Evolutionary conservation across 2,888 invertebrate species (phyloP).

Genomic region (Polydrusus tereticollis): DNA sequence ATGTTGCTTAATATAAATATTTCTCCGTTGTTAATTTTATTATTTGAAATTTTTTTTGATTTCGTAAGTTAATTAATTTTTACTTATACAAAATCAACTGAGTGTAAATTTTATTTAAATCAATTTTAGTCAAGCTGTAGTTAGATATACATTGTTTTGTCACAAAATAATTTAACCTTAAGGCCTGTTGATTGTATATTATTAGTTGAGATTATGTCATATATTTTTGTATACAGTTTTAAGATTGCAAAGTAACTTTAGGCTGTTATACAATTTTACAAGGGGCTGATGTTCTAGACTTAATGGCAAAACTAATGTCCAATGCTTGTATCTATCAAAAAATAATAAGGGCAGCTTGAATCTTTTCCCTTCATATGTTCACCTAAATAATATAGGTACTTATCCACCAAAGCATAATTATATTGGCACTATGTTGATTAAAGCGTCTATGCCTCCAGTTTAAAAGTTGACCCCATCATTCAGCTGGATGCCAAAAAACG

Average conservation of each 20-base stretch:
- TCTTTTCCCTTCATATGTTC: not conserved
- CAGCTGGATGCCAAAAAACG: too few relatives aligned
- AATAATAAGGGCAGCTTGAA: not conserved
- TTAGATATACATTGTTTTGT: conserved; percentile 5
- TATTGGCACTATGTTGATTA: too few relatives aligned
- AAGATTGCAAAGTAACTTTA: not conserved
- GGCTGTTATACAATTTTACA: not conserved
- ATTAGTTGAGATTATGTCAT: conserved; percentile 14
- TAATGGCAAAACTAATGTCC: not conserved
- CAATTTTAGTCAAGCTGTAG: conserved; percentile 23
- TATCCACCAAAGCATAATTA: too few relatives aligned
- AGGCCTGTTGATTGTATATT: conserved; percentile 1
- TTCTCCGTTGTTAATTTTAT: conserved; percentile 8
- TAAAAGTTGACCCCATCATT: too few relatives aligned
- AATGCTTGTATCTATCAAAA: not conserved
- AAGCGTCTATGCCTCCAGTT: too few relatives aligned
- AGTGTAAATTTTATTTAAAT: conserved; percentile 19
- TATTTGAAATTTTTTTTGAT: conserved; percentile 5
- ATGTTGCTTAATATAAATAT: conserved; percentile 7
- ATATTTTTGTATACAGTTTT: conserved; percentile 9
- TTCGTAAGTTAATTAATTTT: conserved; percentile 8
- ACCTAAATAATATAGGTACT: too few relatives aligned
- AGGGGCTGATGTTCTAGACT: not conserved
- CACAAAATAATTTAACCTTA: conserved; percentile 23
- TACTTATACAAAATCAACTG: not conserved